Base-by-base conservation (phyloP, 2,113 vertebrate species). In the Corythoichthys intestinalis region DNA sequence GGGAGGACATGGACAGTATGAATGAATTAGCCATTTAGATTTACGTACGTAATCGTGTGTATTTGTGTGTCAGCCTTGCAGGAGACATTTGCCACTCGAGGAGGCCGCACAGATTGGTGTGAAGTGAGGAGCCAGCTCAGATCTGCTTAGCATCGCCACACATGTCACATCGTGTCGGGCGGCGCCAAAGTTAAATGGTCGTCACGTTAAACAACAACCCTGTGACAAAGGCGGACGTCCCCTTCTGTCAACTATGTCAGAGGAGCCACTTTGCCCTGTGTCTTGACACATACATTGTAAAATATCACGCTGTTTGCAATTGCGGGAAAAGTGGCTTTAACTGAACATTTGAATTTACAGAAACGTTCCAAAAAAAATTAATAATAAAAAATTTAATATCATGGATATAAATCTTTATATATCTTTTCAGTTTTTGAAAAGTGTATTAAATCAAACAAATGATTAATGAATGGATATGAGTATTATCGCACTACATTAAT, bases 51-150 rank as follows among this genome's bases (percentile, higher is more conserved):
- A 65, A 41, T 8, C 64, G 56, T 75, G 69, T 70, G 73, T 72
- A 50, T 54, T 62, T 62, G 66, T 79, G 63, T 75, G 76, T 68
- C 46, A 44, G 49, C 28, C 79, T 81, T 69, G 14, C 77, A 75
- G 82, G 84, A 87, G 86, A 90, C 85, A 54, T 89, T 90, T 90
- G 85, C 82, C 83, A 81, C 64, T 75, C 79, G 79, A 90, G 65
- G 73, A 85, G 76, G 75, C 77, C 56, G 1, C 70, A 66, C 75
- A 87, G 81, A 90, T 89, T 85, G 80, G 82, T 87, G 83, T 87
- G 88, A 92, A 88, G 82, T 75, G 44, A 79, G 82, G 75, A 86
- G 91, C 84, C 89, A 88, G 83, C 76, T 88, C 65, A 66, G 74
- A 88, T 86, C 79, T 79, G 69, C 58, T 58, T 71, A 71, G 84